These are phyloP conservation scores for Melieria picta DNA, from an alignment of 2,888 invertebrate genomes.

Conservation along the genomic window DNA sequence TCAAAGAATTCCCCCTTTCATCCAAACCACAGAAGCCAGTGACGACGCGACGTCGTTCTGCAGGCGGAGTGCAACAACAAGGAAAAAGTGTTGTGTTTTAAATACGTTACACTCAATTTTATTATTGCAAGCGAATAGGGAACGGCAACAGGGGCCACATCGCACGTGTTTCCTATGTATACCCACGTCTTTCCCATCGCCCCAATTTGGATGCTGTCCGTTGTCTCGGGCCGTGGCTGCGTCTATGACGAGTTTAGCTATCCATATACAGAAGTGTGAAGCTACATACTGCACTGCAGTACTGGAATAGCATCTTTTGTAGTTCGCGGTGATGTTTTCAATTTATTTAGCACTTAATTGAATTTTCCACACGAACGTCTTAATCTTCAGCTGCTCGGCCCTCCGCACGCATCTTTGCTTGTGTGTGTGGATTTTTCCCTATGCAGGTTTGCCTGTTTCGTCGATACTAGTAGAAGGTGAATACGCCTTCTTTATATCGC, in stretches of 20 bases:
- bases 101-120: slow-evolving; percentile 3
- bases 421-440: neutral
- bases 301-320: neutral
- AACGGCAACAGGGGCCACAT: neutral
- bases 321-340: neutral
- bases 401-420: neutral
- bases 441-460: neutral
- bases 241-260: too few relatives aligned
- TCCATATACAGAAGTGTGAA: neutral
- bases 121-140: neutral
- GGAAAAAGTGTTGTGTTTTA: slow-evolving; percentile 15
- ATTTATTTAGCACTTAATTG: slow-evolving; percentile 13
- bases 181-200: too few relatives aligned
- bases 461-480: neutral
- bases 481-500: neutral
- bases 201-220: too few relatives aligned
- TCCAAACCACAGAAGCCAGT: neutral
- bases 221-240: too few relatives aligned
- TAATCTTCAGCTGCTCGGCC: neutral
- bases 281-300: neutral
- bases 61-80: slow-evolving; percentile 24
- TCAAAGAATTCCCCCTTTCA: neutral
- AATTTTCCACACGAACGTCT: slow-evolving; percentile 13
- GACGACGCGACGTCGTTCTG: neutral
- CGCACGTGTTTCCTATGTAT: too few relatives aligned